Evolutionary conservation across 2,888 invertebrate species (phyloP).

Genomic region (Dryobotodes eremita): DNA sequence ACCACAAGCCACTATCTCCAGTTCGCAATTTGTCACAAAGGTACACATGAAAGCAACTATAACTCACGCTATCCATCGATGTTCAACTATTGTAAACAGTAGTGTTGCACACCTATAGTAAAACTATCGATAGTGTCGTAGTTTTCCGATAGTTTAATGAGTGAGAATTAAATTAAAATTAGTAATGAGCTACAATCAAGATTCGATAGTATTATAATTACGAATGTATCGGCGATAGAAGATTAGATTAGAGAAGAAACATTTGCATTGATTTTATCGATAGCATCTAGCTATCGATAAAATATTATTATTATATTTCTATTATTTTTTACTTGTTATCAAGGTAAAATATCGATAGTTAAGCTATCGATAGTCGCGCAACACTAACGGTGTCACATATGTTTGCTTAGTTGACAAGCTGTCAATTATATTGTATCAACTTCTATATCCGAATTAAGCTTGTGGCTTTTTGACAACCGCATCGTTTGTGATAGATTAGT

Average conservation of each 20-base stretch:
- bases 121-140: conserved; percentile 6
- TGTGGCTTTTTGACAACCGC: conserved; percentile 23
- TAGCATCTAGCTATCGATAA: no score
- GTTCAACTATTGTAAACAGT: conserved; percentile 14
- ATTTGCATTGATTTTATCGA: background rate
- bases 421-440: conserved; percentile 29
- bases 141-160: background rate
- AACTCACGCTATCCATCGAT: conserved; percentile 30
- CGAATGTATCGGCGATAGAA: no score
- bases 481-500: conserved; percentile 6
- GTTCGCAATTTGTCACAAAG: conserved; percentile 55
- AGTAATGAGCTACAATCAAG: background rate
- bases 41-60: conserved; percentile 44
- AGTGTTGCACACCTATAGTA: background rate
- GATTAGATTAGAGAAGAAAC: no score
- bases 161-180: background rate
- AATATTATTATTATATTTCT: background rate
- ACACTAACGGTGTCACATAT: conserved; percentile 6
- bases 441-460: background rate
- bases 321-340: background rate
- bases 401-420: conserved; percentile 11
- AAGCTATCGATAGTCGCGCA: background rate
- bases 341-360: background rate
- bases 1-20: conserved; percentile 10
- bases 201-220: background rate